Percentiles rank a stretch among this genome's conserved stretches.
phyloP scores from a whole-genome alignment of 2,888 invertebrate species.

The Pachydiplax longipennis region DNA sequence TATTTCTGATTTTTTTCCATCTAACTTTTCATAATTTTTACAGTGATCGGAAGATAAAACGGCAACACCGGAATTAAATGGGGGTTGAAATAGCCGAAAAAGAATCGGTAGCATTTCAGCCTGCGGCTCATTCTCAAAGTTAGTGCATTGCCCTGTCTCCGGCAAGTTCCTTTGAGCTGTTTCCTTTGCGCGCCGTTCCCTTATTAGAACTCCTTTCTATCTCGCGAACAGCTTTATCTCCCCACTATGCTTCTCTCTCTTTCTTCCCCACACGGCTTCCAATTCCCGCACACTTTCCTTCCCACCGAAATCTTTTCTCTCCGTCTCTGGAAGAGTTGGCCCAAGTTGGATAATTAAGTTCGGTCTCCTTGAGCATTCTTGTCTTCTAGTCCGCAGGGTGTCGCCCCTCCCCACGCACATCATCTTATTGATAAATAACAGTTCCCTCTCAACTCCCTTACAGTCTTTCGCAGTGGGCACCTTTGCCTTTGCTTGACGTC shows the following conservation, averaged over 20 bases:
- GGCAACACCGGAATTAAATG: no score
- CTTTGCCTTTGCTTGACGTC: not conserved
- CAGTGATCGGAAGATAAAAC: no score
- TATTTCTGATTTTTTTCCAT: no score
- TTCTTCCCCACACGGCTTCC: not conserved
- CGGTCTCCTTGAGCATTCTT: conserved; percentile 42
- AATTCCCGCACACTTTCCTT: not conserved
- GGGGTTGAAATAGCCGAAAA: no score
- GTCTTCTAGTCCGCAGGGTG: conserved; percentile 30
- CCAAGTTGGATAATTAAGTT: conserved; percentile 47
- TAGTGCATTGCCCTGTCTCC: not conserved
- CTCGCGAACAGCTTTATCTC: not conserved
- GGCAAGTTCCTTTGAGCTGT: not conserved
- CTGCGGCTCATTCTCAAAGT: no score
- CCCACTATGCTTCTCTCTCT: not conserved
- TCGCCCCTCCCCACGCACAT: not conserved
- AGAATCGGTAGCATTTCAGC: no score
- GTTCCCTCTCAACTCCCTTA: not conserved
- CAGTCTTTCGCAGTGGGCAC: not conserved
- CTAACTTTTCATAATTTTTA: no score
- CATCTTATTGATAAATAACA: not conserved
- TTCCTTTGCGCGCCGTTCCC: not conserved
- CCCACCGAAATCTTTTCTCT: not conserved
- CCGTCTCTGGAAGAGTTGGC: conserved; percentile 14
- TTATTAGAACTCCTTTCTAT: not conserved